phyloP scores from a whole-genome alignment of 2,888 invertebrate genomes.

The Gryllus longicercus region DNA sequence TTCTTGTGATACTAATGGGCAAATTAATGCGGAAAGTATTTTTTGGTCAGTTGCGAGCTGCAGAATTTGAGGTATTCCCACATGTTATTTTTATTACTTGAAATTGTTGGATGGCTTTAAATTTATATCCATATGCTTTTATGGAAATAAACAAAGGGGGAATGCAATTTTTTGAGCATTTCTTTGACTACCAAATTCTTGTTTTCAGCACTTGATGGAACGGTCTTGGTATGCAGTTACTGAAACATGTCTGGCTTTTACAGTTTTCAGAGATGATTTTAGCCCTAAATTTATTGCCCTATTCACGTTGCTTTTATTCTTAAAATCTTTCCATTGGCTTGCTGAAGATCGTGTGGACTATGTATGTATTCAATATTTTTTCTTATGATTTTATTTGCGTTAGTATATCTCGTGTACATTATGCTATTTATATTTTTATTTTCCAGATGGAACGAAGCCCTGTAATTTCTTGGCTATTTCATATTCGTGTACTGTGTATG shows the following conservation, averaged over 20 bases:
- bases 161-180: not conserved
- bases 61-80: slow-evolving; percentile 84
- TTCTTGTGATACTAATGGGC: slow-evolving; percentile 86
- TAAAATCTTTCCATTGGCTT: slow-evolving; percentile 99
- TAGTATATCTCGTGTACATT: not conserved
- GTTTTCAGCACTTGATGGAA: slow-evolving; percentile 88
- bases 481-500: slow-evolving; percentile 79
- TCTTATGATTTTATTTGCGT: not conserved
- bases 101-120: not conserved
- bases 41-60: slow-evolving; percentile 90
- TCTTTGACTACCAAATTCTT: not conserved
- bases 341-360: slow-evolving; percentile 98
- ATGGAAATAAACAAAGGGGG: not conserved
- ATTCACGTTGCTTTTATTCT: slow-evolving; percentile 91
- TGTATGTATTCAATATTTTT: slow-evolving; percentile 61
- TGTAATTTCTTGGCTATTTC: slow-evolving; percentile 92
- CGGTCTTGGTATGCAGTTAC: slow-evolving; percentile 99
- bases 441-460: slow-evolving; percentile 98
- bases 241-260: slow-evolving; percentile 99
- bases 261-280: slow-evolving; percentile 98
- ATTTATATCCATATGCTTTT: not conserved
- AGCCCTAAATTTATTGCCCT: slow-evolving; percentile 96
- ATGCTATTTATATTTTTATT: slow-evolving; percentile 25
- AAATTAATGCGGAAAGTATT: slow-evolving; percentile 91
- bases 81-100: not conserved